These are phyloP conservation scores for Mungos mungo DNA, from an alignment of 2,113 vertebrate genomes.

Conservation along the genomic window DNA sequence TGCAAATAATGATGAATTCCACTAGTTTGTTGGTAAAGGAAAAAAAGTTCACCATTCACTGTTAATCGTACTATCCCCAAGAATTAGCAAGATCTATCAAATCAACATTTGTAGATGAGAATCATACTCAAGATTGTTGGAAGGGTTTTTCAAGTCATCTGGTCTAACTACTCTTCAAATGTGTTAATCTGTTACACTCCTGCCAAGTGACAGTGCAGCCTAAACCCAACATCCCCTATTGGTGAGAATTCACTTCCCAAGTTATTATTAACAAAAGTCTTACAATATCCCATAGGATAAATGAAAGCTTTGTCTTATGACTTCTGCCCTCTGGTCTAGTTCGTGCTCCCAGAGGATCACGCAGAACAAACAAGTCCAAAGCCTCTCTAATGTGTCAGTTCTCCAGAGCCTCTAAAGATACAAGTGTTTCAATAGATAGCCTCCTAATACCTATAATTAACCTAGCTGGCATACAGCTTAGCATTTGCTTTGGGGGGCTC, in stretches of 20 bases:
- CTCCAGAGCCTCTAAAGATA: background rate
- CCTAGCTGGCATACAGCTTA: background rate
- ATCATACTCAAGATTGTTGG: background rate
- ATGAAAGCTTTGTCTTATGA: background rate
- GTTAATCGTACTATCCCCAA: background rate
- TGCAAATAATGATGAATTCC: background rate
- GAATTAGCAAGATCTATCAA: background rate
- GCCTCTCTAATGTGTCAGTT: background rate
- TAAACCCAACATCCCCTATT: background rate
- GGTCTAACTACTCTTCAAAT: background rate
- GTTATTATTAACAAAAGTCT: background rate
- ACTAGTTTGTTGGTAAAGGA: background rate
- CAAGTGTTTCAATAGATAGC: background rate
- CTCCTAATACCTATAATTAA: background rate
- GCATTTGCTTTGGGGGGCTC: background rate
- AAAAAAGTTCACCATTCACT: background rate
- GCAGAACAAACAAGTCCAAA: background rate
- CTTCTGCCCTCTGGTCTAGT: background rate
- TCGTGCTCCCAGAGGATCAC: background rate
- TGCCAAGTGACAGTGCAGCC: background rate
- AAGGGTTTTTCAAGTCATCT: background rate
- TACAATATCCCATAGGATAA: background rate
- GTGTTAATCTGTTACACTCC: background rate
- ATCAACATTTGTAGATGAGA: background rate
- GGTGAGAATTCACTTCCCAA: background rate